These are phyloP conservation scores for Zenarchopterus dispar DNA, from an alignment of 2,797 vertebrate genomes.

Conservation along the genomic window DNA sequence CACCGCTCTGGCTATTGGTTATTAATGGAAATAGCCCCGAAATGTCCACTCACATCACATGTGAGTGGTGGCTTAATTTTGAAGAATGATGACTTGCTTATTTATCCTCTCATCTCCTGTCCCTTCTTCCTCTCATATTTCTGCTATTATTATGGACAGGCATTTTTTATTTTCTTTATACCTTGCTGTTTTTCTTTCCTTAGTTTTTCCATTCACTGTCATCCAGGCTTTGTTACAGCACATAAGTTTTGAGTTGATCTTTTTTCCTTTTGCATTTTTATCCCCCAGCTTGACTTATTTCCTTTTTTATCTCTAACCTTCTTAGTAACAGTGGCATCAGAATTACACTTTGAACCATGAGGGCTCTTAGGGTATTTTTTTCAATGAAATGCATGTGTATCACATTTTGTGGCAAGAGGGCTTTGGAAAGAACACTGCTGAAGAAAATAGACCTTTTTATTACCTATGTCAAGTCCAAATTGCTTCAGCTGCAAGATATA, in stretches of 20 bases:
- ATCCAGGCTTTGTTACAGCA: constrained; percentile 10
- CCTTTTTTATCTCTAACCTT: constrained; percentile 1
- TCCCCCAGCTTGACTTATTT: background rate
- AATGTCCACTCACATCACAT: constrained; percentile 38
- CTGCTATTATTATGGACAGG: constrained; percentile 26
- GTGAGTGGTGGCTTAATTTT: constrained; percentile 34
- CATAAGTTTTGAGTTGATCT: constrained; percentile 7
- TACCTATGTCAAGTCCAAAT: constrained; percentile 39
- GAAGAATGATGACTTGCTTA: constrained; percentile 49
- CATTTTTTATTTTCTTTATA: constrained; percentile 6
- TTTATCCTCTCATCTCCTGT: constrained; percentile 44
- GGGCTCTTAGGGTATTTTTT: background rate
- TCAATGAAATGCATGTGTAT: constrained; percentile 25
- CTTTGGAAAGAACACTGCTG: constrained; percentile 12
- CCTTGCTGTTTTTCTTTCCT: background rate
- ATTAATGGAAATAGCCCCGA: constrained; percentile 57
- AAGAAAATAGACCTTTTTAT: constrained; percentile 39
- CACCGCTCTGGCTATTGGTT: constrained; percentile 33
- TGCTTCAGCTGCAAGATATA: constrained; percentile 32
- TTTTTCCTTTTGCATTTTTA: background rate
- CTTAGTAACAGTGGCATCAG: constrained; percentile 5
- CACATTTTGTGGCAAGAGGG: constrained; percentile 33
- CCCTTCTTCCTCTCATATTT: constrained; percentile 2
- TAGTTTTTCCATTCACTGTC: background rate
- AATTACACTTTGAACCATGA: constrained; percentile 15